Evolutionary conservation across 1,140 invertebrate species (phyloP).

Genomic region (Dendroctonus ponderosae): DNA sequence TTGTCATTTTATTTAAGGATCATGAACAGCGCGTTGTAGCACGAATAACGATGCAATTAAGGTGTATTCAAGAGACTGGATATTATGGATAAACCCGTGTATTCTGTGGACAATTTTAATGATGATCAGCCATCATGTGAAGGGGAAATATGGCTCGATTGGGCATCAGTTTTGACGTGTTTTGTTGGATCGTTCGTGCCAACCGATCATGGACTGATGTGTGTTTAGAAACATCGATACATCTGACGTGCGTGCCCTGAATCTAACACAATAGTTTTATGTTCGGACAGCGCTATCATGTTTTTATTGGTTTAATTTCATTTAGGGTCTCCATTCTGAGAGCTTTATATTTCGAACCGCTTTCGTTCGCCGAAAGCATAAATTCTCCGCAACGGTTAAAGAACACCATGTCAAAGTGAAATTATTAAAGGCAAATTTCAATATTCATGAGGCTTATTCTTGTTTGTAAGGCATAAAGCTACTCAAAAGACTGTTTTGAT

Average conservation of each 20-base stretch:
- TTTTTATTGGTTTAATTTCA: slow-evolving; percentile 28
- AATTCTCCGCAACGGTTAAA: background rate
- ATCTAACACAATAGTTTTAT: slow-evolving; percentile 25
- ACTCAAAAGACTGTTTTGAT: slow-evolving; percentile 42
- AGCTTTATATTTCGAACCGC: background rate
- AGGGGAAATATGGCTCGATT: slow-evolving; percentile 20
- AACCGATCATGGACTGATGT: slow-evolving; percentile 14
- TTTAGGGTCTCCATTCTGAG: slow-evolving; percentile 3
- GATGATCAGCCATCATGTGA: slow-evolving; percentile 9
- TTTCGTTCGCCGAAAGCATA: too few species aligned
- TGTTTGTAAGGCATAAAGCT: slow-evolving; percentile 30
- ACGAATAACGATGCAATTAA: slow-evolving; percentile 3
- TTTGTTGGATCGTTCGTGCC: slow-evolving; percentile 28
- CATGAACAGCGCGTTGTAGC: too few species aligned
- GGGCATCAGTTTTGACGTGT: slow-evolving; percentile 31
- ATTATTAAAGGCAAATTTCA: slow-evolving; percentile 19
- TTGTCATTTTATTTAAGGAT: too few species aligned
- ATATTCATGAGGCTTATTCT: slow-evolving; percentile 31
- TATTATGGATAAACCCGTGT: slow-evolving; percentile 9
- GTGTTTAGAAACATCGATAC: slow-evolving; percentile 29
- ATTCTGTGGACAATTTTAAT: slow-evolving; percentile 21
- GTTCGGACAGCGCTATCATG: slow-evolving; percentile 14
- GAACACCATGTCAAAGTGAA: background rate
- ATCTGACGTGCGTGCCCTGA: slow-evolving; percentile 19
- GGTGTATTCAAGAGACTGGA: slow-evolving; percentile 6